Conservation (phyloP, 2,113 vertebrate species). For the Chrysochloris asiatica region DNA sequence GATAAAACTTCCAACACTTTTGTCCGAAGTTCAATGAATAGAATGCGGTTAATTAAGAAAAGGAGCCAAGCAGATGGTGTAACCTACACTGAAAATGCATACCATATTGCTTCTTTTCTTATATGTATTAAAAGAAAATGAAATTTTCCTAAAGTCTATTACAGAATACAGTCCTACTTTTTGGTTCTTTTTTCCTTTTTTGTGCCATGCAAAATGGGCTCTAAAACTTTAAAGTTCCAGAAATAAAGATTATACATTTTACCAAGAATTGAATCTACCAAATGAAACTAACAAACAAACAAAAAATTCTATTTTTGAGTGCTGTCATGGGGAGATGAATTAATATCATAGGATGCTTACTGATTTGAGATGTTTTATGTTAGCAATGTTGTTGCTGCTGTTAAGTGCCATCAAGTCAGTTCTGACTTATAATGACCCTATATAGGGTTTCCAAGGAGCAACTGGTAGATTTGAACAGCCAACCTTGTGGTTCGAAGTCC, state of each 20-base stretch:
- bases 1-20: constrained; percentile 22
- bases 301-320: not conserved
- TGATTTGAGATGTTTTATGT: too few relatives aligned
- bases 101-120: not conserved
- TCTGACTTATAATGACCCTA: too few relatives aligned
- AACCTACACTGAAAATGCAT: not conserved
- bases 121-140: not conserved
- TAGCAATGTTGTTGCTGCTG: too few relatives aligned
- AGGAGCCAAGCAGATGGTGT: constrained; percentile 41
- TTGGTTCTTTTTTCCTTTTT: too few relatives aligned
- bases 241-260: not conserved
- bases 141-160: not conserved
- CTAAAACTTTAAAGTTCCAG: not conserved
- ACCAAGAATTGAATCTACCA: not conserved
- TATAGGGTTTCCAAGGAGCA: too few relatives aligned
- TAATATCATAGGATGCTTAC: too few relatives aligned
- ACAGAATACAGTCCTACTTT: not conserved
- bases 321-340: not conserved
- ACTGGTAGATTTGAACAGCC: too few relatives aligned
- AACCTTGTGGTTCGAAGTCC: too few relatives aligned
- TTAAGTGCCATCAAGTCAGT: too few relatives aligned
- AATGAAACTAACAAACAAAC: not conserved
- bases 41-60: not conserved
- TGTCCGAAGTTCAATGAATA: constrained; percentile 6
- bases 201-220: not conserved